Evolutionary conservation across 2,888 invertebrate genomes (phyloP), one percentile per base, ranked within the genome.

Genomic region (Eucera pruinosa): DNA sequence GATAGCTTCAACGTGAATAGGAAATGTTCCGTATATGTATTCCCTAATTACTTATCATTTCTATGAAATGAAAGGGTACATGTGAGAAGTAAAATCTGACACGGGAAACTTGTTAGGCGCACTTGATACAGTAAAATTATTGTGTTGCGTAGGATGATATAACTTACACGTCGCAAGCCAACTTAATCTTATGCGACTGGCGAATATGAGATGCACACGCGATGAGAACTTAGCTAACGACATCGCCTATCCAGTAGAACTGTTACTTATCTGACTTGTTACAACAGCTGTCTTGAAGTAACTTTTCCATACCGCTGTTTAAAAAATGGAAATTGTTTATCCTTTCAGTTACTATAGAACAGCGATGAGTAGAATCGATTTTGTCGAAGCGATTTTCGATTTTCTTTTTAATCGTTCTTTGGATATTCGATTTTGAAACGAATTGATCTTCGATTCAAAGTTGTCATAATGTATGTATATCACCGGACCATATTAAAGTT

Each of bases 101-200:
- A 41, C 41, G 41, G 25, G 15, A 41, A 57, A 57, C 41, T 57
- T 39, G 57, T 57, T 57, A 57, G 25, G 2, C 41, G n/a, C 25
- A 27, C 25, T 57, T 57, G 57, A 57, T 57, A 41, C 41, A 57
- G 57, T 57, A 27, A 57, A 57, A 41, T 41, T 25, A 57, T 57
- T 57, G 57, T n/a, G 41, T 23, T 27, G 57, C 57, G 57, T 57
- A 57, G 57, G 57, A 3, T 57, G 57, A n/a, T 25, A 41, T 57
- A 57, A 57, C 57, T 41, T 57, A 57, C 57, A 41, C 57, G n/a
- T 41, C 25, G 41, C 39, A 41, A 25, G 41, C 41, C 57, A 41
- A 27, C 57, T 57, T 57, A 57, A 57, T 57, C 57, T 57, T 41
- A 5, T 25, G 41, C n/a, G 41, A 25, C 57, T 41, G 41, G 57